Evolutionary conservation across 2,888 invertebrate species (phyloP).

Genomic region (Oscheius sp.): DNA sequence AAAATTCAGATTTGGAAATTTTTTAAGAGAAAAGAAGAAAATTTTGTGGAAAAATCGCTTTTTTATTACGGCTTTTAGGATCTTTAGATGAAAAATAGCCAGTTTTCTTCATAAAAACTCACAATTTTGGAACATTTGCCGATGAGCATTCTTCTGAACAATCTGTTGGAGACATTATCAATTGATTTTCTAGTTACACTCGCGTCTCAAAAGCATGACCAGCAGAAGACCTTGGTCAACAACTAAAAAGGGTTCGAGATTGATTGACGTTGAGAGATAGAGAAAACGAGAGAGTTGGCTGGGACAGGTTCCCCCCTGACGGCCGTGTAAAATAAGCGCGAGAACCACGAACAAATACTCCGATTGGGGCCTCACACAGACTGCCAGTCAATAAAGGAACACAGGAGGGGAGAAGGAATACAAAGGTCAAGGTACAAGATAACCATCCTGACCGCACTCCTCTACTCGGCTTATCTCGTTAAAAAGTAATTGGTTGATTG

Average conservation of each 20-base stretch:
- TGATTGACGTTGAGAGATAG: background rate
- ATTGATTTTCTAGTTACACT: background rate
- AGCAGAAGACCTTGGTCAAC: background rate
- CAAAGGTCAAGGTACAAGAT: constrained; percentile 1
- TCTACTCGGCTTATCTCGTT: background rate
- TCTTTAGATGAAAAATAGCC: too few relatives aligned
- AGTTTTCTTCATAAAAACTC: background rate
- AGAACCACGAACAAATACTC: constrained; percentile 19
- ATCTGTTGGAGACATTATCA: constrained; percentile 11
- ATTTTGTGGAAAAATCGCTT: too few relatives aligned
- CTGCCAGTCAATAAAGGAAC: background rate
- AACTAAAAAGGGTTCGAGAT: background rate
- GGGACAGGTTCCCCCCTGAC: background rate
- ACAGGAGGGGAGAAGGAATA: background rate
- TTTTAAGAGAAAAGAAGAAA: too few relatives aligned
- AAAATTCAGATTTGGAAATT: too few relatives aligned
- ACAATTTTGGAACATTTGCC: constrained; percentile 13
- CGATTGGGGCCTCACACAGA: too few relatives aligned
- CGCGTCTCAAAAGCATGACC: background rate
- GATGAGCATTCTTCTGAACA: constrained; percentile 17
- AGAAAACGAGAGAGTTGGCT: background rate
- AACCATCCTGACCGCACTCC: too few relatives aligned
- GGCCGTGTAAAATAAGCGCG: constrained; percentile 15
- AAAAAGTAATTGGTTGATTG: background rate
- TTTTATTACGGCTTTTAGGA: too few relatives aligned